Evolutionary conservation across 1,140 invertebrate species (phyloP).

Genomic region (Ooceraea biroi): DNA sequence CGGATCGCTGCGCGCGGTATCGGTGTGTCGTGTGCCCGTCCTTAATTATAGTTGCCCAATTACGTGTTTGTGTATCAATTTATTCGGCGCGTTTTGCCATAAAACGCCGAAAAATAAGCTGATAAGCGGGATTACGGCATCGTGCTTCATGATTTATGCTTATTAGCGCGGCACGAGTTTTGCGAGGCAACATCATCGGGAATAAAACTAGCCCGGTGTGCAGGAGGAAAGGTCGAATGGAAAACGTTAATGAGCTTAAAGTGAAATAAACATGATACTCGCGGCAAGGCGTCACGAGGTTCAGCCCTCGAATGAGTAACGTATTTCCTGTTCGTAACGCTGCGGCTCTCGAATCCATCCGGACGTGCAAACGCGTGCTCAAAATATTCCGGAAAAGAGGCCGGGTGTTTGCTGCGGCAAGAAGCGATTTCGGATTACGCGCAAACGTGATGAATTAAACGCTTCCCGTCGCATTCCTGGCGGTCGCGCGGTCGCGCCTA

Average conservation of each 20-base stretch:
- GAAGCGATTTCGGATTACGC: background rate
- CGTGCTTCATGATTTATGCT: constrained; percentile 38
- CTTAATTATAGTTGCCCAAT: background rate
- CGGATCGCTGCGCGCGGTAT: constrained; percentile 6
- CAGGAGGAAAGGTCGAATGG: constrained; percentile 45
- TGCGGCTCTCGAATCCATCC: background rate
- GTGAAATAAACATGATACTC: constrained; percentile 35
- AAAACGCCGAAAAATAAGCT: constrained; percentile 22
- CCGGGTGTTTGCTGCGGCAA: background rate
- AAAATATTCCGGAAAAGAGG: background rate
- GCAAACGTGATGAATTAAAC: constrained; percentile 17
- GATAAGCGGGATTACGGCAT: constrained; percentile 45
- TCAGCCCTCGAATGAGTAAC: background rate
- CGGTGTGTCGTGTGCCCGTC: background rate
- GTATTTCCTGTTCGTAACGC: background rate
- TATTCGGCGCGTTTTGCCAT: constrained; percentile 24
- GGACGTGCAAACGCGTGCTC: background rate
- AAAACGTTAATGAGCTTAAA: constrained; percentile 53
- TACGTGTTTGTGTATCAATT: constrained; percentile 23
- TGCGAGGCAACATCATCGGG: constrained; percentile 9
- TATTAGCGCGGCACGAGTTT: constrained; percentile 20
- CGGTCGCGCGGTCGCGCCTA: constrained; percentile 32
- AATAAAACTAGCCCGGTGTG: constrained; percentile 34
- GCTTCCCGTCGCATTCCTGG: constrained; percentile 5
- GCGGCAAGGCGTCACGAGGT: constrained; percentile 20